Base-by-base conservation (phyloP, 2,797 vertebrate species). In the Anniella stebbinsi region DNA sequence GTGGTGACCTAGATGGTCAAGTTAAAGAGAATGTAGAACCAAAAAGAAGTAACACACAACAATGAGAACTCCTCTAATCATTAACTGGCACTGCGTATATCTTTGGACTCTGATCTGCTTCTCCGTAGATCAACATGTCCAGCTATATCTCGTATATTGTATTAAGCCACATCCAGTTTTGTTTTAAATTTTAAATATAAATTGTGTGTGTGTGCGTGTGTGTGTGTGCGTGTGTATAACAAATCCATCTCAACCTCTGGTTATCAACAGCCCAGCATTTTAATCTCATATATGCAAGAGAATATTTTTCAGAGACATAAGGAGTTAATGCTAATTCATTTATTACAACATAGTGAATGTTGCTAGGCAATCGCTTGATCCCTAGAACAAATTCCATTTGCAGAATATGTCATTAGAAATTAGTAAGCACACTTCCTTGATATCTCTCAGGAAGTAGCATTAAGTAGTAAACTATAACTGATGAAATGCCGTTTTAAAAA, bases 331-430 rank as follows among this genome's bases (percentile, higher is more conserved):
- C 36, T 88, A 93, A 80, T 81, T 87, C 54, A 91, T 92, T 95
- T 93, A 93, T 87, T 91, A 93, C 69, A 91, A 66, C 82, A 57
- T 82, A 89, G 89, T 0, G 88, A 72, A 63, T 45, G 84, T 90
- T 95, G 89, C 85, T 94, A 93, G 93, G 86, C 93, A 95, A 94
- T 75, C 75, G 88, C 38, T 93, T 84, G 30, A 28, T 51, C 89
- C 88, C 91, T 41, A 72, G 86, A 88, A 93, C 15, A 80, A 89
- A 94, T 92, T 94, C 88, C 88, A 84, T 91, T 92, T 94, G 66
- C 70, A 94, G 88, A 93, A 84, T 70, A 70, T 86, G 91, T 57
- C 84, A 88, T 89, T 91, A 70, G 72, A 90, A 93, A 91, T 86
- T 89, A 93, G 80, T 88, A 95, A 95, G 89, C 66, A 1, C 77